Evolutionary conservation across 1,140 invertebrate species (phyloP).

Genomic region (Asbolus verrucosus): DNA sequence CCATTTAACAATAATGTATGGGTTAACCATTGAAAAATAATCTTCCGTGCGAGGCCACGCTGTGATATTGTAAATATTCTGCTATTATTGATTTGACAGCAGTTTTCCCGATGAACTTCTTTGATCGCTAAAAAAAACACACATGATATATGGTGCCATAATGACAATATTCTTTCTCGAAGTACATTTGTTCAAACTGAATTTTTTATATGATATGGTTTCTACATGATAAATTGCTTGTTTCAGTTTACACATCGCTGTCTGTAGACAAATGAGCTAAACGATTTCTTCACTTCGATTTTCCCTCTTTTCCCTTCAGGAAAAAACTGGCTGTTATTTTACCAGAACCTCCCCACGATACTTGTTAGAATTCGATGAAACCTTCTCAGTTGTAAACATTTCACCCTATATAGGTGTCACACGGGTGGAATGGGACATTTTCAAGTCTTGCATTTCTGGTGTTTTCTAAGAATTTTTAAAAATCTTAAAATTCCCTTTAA

Average conservation of each 20-base stretch:
- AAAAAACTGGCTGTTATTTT: too few species aligned
- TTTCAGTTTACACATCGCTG: conserved; percentile 9
- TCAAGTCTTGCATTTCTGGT: too few species aligned
- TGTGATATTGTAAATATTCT: too few species aligned
- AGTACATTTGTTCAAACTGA: conserved; percentile 35
- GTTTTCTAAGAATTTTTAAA: neutral
- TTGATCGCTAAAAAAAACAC: conserved; percentile 30
- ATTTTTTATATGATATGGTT: conserved; percentile 23
- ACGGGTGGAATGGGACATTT: too few species aligned
- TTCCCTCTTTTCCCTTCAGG: too few species aligned
- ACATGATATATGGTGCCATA: conserved; percentile 29
- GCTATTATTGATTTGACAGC: conserved; percentile 32
- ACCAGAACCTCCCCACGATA: too few species aligned
- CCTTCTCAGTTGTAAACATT: too few species aligned
- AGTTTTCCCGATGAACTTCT: conserved; percentile 21
- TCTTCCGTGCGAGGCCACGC: too few species aligned
- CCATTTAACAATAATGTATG: too few species aligned
- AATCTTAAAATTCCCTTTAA: neutral
- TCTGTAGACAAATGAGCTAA: conserved; percentile 1
- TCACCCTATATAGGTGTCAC: too few species aligned
- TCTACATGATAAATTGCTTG: conserved; percentile 7
- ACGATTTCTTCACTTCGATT: neutral
- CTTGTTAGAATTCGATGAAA: too few species aligned
- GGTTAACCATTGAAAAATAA: conserved; percentile 8
- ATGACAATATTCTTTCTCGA: conserved; percentile 26